A percentile compares a stretch with the other conserved stretches of the same genome.
Evolutionary conservation across 2,888 invertebrate species (phyloP).

Genomic region (Athalia cordata): DNA sequence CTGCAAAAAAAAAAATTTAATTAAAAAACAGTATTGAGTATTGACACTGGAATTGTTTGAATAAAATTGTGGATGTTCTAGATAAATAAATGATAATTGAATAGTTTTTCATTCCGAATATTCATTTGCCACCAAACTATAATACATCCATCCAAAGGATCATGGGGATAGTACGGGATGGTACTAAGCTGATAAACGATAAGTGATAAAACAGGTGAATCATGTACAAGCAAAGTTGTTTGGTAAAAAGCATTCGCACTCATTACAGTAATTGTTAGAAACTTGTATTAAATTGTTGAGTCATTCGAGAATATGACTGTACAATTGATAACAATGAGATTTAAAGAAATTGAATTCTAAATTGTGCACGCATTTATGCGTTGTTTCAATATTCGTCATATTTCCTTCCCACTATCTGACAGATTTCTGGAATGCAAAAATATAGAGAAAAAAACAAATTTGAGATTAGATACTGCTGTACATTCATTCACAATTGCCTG

Average conservation of each 20-base stretch:
- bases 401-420: not conserved
- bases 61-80: conserved; percentile 69
- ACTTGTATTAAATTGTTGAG: not conserved
- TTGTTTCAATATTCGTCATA: not conserved
- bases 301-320: conserved; percentile 23
- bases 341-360: not conserved
- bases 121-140: not conserved
- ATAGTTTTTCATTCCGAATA: conserved; percentile 5
- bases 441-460: not conserved
- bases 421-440: not conserved
- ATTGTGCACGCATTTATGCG: not conserved
- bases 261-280: not conserved
- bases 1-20: conserved; percentile 12
- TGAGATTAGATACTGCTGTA: not conserved
- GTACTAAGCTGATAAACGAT: not conserved
- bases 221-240: too few species aligned
- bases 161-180: not conserved
- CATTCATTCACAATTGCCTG: too few species aligned
- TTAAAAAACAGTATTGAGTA: conserved; percentile 51
- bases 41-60: conserved; percentile 57
- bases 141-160: not conserved
- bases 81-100: conserved; percentile 68
- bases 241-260: not conserved
- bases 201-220: not conserved
- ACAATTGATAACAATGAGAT: not conserved